Evolutionary conservation across 1,140 invertebrate genomes (phyloP).

Genomic region (Drosophila tristis): DNA sequence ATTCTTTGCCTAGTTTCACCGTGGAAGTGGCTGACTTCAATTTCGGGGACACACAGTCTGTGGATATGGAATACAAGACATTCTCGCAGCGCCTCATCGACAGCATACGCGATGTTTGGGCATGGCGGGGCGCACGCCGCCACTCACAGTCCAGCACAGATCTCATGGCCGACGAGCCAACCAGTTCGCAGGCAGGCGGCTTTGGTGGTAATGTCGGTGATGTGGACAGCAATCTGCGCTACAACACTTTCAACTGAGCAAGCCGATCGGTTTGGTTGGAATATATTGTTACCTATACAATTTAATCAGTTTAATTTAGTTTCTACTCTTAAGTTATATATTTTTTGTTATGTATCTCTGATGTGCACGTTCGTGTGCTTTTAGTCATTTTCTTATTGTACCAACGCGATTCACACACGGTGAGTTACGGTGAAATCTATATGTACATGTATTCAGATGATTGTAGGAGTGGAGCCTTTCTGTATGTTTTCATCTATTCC

Average conservation of each 20-base stretch:
- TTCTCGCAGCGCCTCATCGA: conserved; percentile 91
- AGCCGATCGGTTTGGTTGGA: conserved; percentile 16
- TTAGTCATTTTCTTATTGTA: conserved; percentile 61
- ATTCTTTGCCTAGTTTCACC: conserved; percentile 86
- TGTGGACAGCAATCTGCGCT: conserved; percentile 78
- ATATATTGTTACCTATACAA: conserved; percentile 62
- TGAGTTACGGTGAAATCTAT: conserved; percentile 1
- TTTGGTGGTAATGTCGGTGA: conserved; percentile 64
- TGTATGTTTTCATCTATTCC: conserved; percentile 14
- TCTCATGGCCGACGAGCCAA: conserved; percentile 68
- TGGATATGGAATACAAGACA: conserved; percentile 93
- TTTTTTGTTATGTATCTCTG: conserved; percentile 56
- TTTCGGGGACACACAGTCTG: conserved; percentile 89
- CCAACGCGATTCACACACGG: neutral
- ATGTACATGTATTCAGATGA: conserved; percentile 15
- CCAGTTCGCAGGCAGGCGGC: conserved; percentile 24
- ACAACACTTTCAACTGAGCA: conserved; percentile 73
- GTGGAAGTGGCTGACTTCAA: conserved; percentile 95
- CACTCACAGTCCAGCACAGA: conserved; percentile 73
- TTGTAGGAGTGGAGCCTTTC: conserved; percentile 5
- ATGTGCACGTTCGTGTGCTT: conserved; percentile 43
- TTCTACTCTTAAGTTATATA: conserved; percentile 49
- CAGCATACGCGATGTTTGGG: conserved; percentile 86
- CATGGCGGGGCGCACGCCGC: conserved; percentile 61
- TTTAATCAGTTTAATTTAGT: conserved; percentile 70